phyloP scores from a whole-genome alignment of 2,113 vertebrate species.

The Psettodes erumei region DNA sequence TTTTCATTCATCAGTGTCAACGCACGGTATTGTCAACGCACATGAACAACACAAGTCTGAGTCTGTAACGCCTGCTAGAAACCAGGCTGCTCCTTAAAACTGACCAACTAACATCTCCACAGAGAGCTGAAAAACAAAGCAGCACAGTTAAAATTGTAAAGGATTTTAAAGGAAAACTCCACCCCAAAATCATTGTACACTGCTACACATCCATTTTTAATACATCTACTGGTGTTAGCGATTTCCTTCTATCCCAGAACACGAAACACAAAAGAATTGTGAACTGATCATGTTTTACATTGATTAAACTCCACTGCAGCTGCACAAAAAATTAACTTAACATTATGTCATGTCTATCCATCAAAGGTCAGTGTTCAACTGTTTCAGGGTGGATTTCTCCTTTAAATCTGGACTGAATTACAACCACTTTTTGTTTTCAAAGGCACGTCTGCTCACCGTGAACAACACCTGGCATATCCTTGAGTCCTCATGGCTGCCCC shows the following conservation, averaged over 20 bases:
- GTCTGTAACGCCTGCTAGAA: neutral
- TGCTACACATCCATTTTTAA: neutral
- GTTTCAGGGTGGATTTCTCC: constrained; percentile 35
- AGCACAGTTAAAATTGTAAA: neutral
- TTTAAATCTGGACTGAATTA: constrained; percentile 25
- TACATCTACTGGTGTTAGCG: too few relatives aligned
- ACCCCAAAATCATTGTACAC: constrained; percentile 14
- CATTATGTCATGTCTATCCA: neutral
- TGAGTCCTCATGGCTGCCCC: neutral
- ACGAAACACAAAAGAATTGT: neutral
- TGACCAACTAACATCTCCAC: neutral
- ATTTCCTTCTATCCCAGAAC: constrained; percentile 37
- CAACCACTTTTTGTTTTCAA: constrained; percentile 5
- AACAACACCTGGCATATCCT: neutral
- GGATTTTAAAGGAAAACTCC: constrained; percentile 10
- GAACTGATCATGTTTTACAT: neutral
- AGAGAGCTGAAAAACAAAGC: neutral
- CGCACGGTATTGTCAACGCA: constrained; percentile 64
- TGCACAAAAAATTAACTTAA: constrained; percentile 16
- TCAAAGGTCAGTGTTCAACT: constrained; percentile 21
- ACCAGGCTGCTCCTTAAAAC: constrained; percentile 2
- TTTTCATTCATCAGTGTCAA: constrained; percentile 59
- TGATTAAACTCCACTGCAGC: constrained; percentile 17
- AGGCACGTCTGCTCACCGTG: neutral
- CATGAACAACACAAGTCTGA: constrained; percentile 1